A percentile compares a stretch with the other conserved stretches of the same genome.
These are phyloP conservation scores for Pyralis farinalis DNA, from an alignment of 2,888 invertebrate genomes.

Conservation along the genomic window DNA sequence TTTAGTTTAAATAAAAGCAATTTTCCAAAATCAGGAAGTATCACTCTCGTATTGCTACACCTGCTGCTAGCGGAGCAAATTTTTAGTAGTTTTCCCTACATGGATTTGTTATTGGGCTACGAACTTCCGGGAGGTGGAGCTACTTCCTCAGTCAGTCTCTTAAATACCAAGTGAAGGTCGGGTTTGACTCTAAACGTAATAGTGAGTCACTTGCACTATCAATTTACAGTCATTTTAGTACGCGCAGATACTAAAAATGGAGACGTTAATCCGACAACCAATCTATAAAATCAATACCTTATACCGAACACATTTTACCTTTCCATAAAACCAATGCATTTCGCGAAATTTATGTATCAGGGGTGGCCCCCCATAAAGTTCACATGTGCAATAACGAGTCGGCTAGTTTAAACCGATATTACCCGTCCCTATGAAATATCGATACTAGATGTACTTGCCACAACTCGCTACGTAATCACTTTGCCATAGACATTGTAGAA, in stretches of 20 bases:
- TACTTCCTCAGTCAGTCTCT: too few relatives aligned
- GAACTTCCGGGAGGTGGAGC: too few relatives aligned
- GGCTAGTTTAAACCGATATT: constrained; percentile 71
- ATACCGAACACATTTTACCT: constrained; percentile 57
- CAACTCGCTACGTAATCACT: not conserved
- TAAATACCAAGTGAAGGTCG: too few relatives aligned
- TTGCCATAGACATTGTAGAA: constrained; percentile 2
- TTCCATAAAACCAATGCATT: constrained; percentile 65
- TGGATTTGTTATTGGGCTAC: too few relatives aligned
- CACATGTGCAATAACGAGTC: constrained; percentile 70
- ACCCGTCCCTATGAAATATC: constrained; percentile 67
- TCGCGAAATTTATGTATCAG: constrained; percentile 67
- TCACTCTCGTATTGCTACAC: too few relatives aligned
- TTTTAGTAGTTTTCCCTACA: too few relatives aligned
- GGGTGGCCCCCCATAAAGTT: constrained; percentile 72
- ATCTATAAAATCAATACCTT: constrained; percentile 68
- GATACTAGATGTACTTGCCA: constrained; percentile 31
- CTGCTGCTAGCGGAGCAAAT: too few relatives aligned
- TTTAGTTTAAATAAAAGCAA: too few relatives aligned
- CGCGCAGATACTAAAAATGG: constrained; percentile 8
- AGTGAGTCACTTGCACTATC: too few relatives aligned
- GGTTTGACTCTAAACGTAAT: too few relatives aligned
- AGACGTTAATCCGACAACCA: constrained; percentile 41
- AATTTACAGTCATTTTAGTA: not conserved
- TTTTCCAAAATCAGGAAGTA: too few relatives aligned